Percentiles rank a stretch among this genome's conserved stretches.
phyloP scores from a whole-genome alignment of 2,888 invertebrate genomes.

The Drosophila testacea region DNA sequence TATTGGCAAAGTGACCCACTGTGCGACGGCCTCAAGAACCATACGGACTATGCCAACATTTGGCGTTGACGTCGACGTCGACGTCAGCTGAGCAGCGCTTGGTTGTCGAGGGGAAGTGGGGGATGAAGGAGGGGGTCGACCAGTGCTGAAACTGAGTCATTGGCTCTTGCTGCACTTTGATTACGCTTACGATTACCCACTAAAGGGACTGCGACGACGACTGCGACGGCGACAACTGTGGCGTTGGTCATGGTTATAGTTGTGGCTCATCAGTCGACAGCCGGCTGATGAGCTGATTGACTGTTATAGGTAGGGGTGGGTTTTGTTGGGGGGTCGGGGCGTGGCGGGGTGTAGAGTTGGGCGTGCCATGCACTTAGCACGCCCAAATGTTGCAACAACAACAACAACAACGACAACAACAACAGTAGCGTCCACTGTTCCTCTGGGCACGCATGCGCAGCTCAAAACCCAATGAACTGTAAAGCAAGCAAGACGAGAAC shows the following conservation, averaged over 20 bases:
- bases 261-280: constrained; percentile 63
- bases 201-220: constrained; percentile 19
- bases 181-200: constrained; percentile 41
- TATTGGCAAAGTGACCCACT: neutral
- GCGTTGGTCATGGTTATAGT: constrained; percentile 63
- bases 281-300: constrained; percentile 22
- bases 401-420: constrained; percentile 2
- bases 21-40: constrained; percentile 29
- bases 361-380: constrained; percentile 52
- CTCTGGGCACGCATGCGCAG: constrained; percentile 25
- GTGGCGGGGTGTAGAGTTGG: neutral
- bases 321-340: neutral
- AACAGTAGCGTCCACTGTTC: constrained; percentile 16
- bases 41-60: constrained; percentile 9
- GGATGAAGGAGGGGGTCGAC: neutral
- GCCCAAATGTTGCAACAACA: constrained; percentile 24
- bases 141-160: constrained; percentile 38
- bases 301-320: constrained; percentile 2
- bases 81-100: constrained; percentile 3
- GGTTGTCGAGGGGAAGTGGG: neutral
- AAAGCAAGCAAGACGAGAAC: constrained; percentile 45
- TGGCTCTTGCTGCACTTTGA: constrained; percentile 58
- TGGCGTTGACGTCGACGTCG: neutral
- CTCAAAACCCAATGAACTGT: constrained; percentile 69
- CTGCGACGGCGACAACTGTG: constrained; percentile 23